phyloP scores from a whole-genome alignment of 2,113 vertebrate genomes.

The Rafetus swinhoei region DNA sequence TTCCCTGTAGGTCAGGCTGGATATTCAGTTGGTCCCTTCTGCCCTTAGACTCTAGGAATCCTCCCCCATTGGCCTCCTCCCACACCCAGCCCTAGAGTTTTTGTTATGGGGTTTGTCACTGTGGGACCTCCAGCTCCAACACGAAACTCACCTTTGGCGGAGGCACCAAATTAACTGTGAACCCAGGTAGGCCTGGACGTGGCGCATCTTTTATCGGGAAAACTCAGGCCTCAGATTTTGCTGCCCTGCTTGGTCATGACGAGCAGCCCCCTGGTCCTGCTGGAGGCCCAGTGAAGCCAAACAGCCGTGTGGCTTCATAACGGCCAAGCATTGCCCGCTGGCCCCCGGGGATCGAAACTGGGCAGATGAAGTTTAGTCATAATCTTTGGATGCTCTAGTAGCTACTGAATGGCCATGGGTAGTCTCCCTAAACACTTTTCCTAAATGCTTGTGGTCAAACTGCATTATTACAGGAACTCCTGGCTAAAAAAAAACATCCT shows the following conservation, averaged over 20 bases:
- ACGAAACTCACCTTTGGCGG: slow-evolving; percentile 52
- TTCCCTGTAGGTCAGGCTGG: not conserved
- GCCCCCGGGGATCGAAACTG: not conserved
- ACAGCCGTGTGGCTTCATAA: too few species aligned
- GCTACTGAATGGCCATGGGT: not conserved
- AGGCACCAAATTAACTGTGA: slow-evolving; percentile 40
- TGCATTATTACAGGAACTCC: not conserved
- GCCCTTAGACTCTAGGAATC: not conserved
- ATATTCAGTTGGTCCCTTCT: not conserved
- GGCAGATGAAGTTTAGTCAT: not conserved
- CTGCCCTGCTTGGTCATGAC: not conserved
- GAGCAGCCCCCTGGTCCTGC: not conserved
- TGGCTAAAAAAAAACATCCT: too few species aligned
- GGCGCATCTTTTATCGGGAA: not conserved
- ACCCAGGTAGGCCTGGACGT: slow-evolving; percentile 42
- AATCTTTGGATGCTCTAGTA: not conserved
- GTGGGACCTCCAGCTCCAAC: slow-evolving; percentile 7
- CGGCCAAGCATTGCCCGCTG: not conserved
- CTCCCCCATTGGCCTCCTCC: too few species aligned
- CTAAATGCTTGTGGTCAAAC: not conserved
- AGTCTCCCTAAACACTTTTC: not conserved
- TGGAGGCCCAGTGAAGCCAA: not conserved
- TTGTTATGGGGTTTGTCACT: slow-evolving; percentile 35
- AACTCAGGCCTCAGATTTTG: not conserved
- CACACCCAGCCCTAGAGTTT: too few species aligned